Conservation (phyloP, 2,113 vertebrate species). For the Lepisosteus oculatus region DNA sequence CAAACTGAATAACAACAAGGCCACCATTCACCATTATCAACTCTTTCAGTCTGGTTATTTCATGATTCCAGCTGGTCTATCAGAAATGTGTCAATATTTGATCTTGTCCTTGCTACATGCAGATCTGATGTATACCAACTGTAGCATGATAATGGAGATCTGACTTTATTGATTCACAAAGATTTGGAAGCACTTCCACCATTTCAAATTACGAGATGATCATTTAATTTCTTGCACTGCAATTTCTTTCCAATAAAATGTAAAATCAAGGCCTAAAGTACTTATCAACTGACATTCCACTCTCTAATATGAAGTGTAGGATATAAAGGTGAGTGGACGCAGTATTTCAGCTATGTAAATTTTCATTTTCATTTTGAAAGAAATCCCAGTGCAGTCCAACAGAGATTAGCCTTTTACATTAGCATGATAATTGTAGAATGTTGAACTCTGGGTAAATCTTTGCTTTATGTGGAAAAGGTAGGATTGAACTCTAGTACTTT, state of each 20-base stretch:
- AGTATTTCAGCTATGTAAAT: not conserved
- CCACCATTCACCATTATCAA: no score
- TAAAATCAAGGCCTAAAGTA: not conserved
- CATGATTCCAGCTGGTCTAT: constrained; percentile 32
- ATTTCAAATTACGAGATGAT: no score
- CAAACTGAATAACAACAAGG: no score
- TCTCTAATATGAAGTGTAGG: not conserved
- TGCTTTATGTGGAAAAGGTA: no score
- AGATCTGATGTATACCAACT: no score
- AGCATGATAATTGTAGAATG: not conserved
- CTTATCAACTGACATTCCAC: not conserved
- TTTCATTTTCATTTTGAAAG: not conserved
- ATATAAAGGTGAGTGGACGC: not conserved
- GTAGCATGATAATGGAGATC: no score
- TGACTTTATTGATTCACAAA: no score
- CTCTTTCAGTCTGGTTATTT: no score
- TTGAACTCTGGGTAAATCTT: not conserved
- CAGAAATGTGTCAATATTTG: constrained; percentile 51
- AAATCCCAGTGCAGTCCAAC: not conserved
- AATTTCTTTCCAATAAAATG: not conserved
- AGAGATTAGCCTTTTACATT: constrained; percentile 1
- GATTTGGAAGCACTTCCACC: no score
- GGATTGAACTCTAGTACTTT: no score
- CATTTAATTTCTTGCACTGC: not conserved
- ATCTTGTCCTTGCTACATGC: not conserved